Evolutionary conservation across 2,888 invertebrate species (phyloP), one percentile per base, ranked within the genome.

Genomic region (Galeruca laticollis): DNA sequence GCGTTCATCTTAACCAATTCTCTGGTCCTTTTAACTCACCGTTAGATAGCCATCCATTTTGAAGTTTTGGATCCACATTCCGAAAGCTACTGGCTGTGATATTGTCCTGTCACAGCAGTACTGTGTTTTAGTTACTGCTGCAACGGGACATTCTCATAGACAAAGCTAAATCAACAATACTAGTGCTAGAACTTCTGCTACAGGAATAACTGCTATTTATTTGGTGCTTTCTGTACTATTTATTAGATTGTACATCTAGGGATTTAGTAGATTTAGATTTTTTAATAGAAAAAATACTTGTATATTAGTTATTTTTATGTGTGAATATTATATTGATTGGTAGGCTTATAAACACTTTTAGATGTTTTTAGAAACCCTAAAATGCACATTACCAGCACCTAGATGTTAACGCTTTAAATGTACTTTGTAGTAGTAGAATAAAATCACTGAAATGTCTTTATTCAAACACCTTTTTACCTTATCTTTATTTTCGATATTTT

Each of bases 71-170:
- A 62, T 26, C 69, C 64, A 68, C 56, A 61, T 59, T 59, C 56
- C n/a, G 52, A 54, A 26, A 67, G 67, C 64, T 52, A n/a, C 20
- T 59, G 76, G 90, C 92, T 89, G 90, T 93, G 90, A 95, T 95
- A 95, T 96, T 96, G 95, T 96, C 95, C 95, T 95, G 95, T 95
- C 95, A 95, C 95, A 95, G 95, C 95, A 95, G 95, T 95, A 95
- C 92, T 91, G 86, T 87, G 88, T 87, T 86, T 80, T 86, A 79
- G 88, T 89, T 95, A 95, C 95, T 95, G 95, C 93, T 95, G 94
- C 91, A 90, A 89, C 93, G 90, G 94, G 95, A 94, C 95, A 95
- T 94, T 90, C 90, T 88, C 90, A 90, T 88, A 88, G 90, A 88
- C 80, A 78, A 81, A 76, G 78, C 80, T 67, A 52, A 31, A 37